phyloP scores from a whole-genome alignment of 2,888 invertebrate species.

The Xanthia togata region DNA sequence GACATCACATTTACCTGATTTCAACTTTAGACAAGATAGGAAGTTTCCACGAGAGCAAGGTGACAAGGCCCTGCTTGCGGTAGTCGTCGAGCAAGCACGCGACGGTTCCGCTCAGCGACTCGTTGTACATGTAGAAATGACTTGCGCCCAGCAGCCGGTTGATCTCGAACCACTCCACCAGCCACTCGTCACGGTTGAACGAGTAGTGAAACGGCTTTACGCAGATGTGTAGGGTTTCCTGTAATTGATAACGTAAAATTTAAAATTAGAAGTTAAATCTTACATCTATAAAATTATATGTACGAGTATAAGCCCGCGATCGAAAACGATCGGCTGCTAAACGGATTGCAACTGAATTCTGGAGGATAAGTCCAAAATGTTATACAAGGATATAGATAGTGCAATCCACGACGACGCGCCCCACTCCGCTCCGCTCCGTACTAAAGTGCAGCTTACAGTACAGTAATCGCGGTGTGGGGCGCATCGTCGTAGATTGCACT shows the following conservation, averaged over 20 bases:
- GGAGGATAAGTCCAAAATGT: no score
- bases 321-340: no score
- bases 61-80: slow-evolving; percentile 91
- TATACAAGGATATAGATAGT: no score
- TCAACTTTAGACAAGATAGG: slow-evolving; percentile 96
- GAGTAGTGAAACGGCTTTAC: slow-evolving; percentile 97
- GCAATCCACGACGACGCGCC: no score
- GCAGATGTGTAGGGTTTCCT: slow-evolving; percentile 94
- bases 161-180: slow-evolving; percentile 97
- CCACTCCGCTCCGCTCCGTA: no score
- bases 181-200: slow-evolving; percentile 95
- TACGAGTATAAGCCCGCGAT: no score
- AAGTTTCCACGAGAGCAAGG: slow-evolving; percentile 95
- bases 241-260: slow-evolving; percentile 62
- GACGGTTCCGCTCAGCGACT: slow-evolving; percentile 95
- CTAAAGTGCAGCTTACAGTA: no score
- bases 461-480: no score
- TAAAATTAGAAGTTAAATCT: no score
- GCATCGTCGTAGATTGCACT: no score
- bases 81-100: slow-evolving; percentile 94
- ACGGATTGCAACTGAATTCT: no score
- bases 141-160: slow-evolving; percentile 95
- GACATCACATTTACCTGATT: slow-evolving; percentile 87
- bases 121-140: slow-evolving; percentile 97
- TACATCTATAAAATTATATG: no score